A percentile compares a stretch with the other conserved stretches of the same genome.
Evolutionary conservation across 2,888 invertebrate genomes (phyloP).

Genomic region (Eupelmus urozonus): DNA sequence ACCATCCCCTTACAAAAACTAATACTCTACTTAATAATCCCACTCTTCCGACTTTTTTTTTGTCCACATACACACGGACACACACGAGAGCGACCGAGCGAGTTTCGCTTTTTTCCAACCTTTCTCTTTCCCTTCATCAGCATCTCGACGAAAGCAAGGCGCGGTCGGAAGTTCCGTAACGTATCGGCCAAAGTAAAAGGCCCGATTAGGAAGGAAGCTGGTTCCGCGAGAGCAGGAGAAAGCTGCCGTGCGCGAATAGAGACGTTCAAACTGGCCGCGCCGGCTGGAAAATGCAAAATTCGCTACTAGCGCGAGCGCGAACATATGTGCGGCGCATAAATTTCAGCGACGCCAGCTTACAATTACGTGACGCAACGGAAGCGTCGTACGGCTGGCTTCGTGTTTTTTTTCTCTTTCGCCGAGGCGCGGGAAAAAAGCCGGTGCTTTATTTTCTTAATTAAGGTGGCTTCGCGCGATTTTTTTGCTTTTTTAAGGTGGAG

Average conservation of each 20-base stretch:
- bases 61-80: too few relatives aligned
- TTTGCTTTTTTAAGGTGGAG: too few relatives aligned
- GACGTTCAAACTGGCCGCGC: constrained; percentile 16
- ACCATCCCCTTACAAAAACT: too few relatives aligned
- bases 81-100: too few relatives aligned
- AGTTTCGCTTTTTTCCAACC: constrained; percentile 1
- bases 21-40: too few relatives aligned
- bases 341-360: constrained; percentile 26
- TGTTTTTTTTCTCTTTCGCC: constrained; percentile 10
- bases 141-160: background rate
- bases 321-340: constrained; percentile 37
- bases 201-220: constrained; percentile 21
- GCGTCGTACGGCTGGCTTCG: background rate
- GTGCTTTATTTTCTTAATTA: constrained; percentile 18
- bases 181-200: constrained; percentile 19
- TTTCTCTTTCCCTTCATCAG: constrained; percentile 34
- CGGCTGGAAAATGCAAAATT: constrained; percentile 42
- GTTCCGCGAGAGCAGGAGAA: constrained; percentile 18
- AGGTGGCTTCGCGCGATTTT: background rate
- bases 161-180: constrained; percentile 26
- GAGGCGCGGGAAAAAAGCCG: background rate
- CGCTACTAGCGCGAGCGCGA: background rate
- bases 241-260: constrained; percentile 37
- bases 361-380: constrained; percentile 49
- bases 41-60: constrained; percentile 52